A percentile compares a stretch with the other conserved stretches of the same genome.
phyloP scores from a whole-genome alignment of 2,797 vertebrate species.

The Melanotaenia trifasciata region DNA sequence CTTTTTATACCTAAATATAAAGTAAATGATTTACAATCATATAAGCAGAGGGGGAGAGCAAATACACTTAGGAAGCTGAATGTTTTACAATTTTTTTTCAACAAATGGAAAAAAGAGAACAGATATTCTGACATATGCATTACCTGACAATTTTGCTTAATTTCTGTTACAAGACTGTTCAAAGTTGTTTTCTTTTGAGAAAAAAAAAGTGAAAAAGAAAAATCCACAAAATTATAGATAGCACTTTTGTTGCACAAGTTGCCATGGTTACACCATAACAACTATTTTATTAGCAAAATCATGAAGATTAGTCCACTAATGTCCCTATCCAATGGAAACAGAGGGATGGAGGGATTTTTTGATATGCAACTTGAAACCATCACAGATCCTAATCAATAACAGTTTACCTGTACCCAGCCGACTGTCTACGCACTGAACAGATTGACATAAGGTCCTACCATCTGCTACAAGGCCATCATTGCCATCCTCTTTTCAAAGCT shows the following conservation, averaged over 20 bases:
- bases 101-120: background rate
- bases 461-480: constrained; percentile 74
- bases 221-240: background rate
- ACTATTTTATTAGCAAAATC: constrained; percentile 87
- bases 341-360: constrained; percentile 20
- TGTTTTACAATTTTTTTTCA: background rate
- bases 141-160: background rate
- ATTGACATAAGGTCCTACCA: constrained; percentile 54
- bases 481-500: constrained; percentile 76
- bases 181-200: background rate
- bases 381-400: constrained; percentile 65
- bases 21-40: background rate
- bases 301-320: constrained; percentile 82
- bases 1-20: too few species aligned
- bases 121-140: background rate
- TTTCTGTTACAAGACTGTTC: too few species aligned
- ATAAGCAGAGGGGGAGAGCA: background rate
- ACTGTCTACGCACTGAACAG: constrained; percentile 58
- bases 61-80: background rate
- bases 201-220: background rate
- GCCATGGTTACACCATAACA: constrained; percentile 77
- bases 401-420: constrained; percentile 47
- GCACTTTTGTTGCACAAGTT: constrained; percentile 66
- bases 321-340: constrained; percentile 81
- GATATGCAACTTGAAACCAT: constrained; percentile 77